These are phyloP conservation scores for Anodontia alba DNA, from an alignment of 2,888 invertebrate species.

Conservation along the genomic window DNA sequence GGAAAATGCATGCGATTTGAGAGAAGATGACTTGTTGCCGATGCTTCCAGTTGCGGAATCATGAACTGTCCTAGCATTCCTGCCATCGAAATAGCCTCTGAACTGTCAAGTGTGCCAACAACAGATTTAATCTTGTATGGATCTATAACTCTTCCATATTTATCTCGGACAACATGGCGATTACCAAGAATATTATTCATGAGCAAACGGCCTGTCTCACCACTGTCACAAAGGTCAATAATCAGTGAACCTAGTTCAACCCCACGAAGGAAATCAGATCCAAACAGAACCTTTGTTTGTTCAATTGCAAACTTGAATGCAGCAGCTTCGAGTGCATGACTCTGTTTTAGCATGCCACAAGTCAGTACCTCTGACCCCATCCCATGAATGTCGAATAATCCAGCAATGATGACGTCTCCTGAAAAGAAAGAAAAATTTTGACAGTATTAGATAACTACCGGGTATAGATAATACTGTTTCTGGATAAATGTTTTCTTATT, in stretches of 20 bases:
- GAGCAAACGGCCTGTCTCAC: constrained; percentile 64
- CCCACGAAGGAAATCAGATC: constrained; percentile 56
- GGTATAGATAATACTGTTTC: too few species aligned
- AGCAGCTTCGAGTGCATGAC: constrained; percentile 66
- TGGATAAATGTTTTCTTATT: too few species aligned
- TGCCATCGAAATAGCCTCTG: constrained; percentile 63
- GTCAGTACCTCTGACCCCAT: constrained; percentile 66
- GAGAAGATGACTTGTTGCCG: constrained; percentile 64
- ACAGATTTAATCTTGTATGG: constrained; percentile 70
- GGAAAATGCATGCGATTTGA: constrained; percentile 61
- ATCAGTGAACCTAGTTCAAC: constrained; percentile 74
- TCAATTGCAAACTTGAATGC: constrained; percentile 77
- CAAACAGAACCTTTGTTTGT: constrained; percentile 25
- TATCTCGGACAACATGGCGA: constrained; percentile 61
- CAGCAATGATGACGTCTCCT: constrained; percentile 75
- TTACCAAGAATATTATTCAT: constrained; percentile 72
- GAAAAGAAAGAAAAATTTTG: constrained; percentile 30
- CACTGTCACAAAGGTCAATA: constrained; percentile 73
- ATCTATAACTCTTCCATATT: constrained; percentile 62
- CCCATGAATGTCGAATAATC: constrained; percentile 71
- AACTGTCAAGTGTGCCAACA: constrained; percentile 66
- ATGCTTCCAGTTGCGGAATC: constrained; percentile 85
- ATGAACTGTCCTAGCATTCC: constrained; percentile 86
- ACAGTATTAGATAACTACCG: too few species aligned
- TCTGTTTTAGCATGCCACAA: constrained; percentile 66